Base-by-base conservation (phyloP, 2,888 invertebrate genomes). In the Cryptocephalus primarius region DNA sequence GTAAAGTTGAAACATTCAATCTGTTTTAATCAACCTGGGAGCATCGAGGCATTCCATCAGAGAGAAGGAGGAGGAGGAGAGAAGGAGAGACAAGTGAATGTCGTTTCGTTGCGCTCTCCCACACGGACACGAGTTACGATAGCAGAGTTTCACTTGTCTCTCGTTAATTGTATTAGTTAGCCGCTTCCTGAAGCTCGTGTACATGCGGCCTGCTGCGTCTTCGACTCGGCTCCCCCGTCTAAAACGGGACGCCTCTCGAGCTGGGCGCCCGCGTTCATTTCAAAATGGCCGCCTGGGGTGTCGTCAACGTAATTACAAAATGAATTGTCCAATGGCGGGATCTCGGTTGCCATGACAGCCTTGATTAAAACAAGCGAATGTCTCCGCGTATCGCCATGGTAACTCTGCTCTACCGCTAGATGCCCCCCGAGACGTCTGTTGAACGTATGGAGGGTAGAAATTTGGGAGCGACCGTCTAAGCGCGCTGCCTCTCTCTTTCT, bases 261-360 rank as follows among this genome's bases (percentile, higher is more conserved):
- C 60, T 68, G 69, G 66, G 53, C 65, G 64, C 57, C 61, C 65
- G 67, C 61, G 62, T 65, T 65, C 67, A 62, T 66, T 69, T 65
- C 70, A 71, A 71, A 70, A 71, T 71, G 71, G 71, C 71, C 70
- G 71, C 70, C 71, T 69, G 59, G 71, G 71, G 71, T 71, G 71
- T 71, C 71, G 71, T 71, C 71, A 70, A 65, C 69, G 71, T 71
- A 71, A 71, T 71, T 71, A 71, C 71, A 66, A 71, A 71, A 70
- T 60, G 60, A 60, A 71, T 71, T 71, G 71, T 70, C 71, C 71
- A 71, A 71, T 71, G 69, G 70, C 70, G 67, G 70, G 68, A 69
- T 70, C 69, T 69, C 68, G 67, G 70, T 70, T 70, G 68, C 70
- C 70, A 70, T 70, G 70, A 70, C 70, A 68, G 70, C 70, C 63